phyloP scores from a whole-genome alignment of 2,888 invertebrate species.

The Resseliella maxima region DNA sequence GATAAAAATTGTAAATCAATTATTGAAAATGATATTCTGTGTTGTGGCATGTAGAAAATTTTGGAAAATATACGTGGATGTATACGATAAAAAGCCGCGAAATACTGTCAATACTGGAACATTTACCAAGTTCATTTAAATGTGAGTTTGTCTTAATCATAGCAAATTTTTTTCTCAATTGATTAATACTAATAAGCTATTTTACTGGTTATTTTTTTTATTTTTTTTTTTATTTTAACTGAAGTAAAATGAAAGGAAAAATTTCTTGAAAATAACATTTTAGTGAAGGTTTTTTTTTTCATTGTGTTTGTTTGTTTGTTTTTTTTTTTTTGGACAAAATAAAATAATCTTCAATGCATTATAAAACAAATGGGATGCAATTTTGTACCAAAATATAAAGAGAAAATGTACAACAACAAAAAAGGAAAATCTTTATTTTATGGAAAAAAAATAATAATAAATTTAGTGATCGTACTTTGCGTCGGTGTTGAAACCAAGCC shows the following conservation, averaged over 20 bases:
- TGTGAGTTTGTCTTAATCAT: conserved; percentile 2
- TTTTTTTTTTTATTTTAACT: not conserved
- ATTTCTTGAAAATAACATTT: conserved; percentile 21
- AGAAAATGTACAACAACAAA: conserved; percentile 49
- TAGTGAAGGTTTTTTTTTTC: not conserved
- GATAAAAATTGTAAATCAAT: not conserved
- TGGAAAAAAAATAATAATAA: not conserved
- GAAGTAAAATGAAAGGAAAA: not conserved
- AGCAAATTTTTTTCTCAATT: not conserved
- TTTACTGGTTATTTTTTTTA: conserved; percentile 19
- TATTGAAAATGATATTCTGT: not conserved
- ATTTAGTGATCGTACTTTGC: conserved; percentile 29
- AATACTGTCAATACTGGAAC: conserved; percentile 30
- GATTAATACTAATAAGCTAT: conserved; percentile 44
- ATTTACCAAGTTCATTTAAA: not conserved
- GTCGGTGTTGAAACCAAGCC: conserved; percentile 34
- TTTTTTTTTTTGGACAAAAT: too few species aligned
- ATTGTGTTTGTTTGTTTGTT: too few species aligned
- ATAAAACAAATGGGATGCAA: not conserved
- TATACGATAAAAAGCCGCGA: not conserved
- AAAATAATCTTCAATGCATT: not conserved
- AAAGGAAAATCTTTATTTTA: conserved; percentile 32
- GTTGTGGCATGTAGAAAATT: not conserved
- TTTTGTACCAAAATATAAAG: conserved; percentile 30
- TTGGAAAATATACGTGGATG: not conserved